Evolutionary conservation across 2,113 vertebrate genomes (phyloP).

Genomic region (Orthonyx spaldingii): DNA sequence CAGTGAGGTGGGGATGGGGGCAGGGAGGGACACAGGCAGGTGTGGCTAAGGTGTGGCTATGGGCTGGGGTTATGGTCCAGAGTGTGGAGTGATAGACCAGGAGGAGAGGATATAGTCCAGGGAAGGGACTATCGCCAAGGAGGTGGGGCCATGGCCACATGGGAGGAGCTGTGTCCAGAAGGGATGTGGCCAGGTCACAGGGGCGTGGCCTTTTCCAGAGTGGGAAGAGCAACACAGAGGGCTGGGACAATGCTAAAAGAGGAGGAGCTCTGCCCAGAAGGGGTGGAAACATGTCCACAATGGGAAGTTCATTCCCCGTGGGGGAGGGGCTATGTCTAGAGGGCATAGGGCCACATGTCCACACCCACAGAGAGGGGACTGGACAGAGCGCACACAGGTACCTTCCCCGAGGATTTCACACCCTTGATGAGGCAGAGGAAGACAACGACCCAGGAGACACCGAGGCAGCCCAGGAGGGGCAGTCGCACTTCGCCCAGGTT

Average conservation of each 20-base stretch:
- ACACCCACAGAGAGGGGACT: fast-evolving
- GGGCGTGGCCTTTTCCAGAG: not conserved
- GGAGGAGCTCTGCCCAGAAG: not conserved
- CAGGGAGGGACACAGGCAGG: not conserved
- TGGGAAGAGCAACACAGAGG: not conserved
- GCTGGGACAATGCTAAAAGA: not conserved
- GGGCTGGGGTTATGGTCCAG: not conserved
- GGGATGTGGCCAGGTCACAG: too few species aligned
- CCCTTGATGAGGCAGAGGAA: slow-evolving; percentile 98
- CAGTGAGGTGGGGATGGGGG: not conserved
- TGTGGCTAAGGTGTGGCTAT: not conserved
- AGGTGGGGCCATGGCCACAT: not conserved
- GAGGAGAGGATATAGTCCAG: not conserved
- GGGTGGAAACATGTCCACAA: not conserved
- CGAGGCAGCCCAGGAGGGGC: slow-evolving; percentile 91
- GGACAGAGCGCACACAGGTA: slow-evolving; percentile 21
- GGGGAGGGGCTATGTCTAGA: not conserved
- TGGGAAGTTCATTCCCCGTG: fast-evolving
- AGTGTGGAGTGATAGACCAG: not conserved
- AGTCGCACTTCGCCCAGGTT: slow-evolving; percentile 91
- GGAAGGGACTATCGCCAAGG: not conserved
- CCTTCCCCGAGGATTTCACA: slow-evolving; percentile 98
- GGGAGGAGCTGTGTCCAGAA: not conserved
- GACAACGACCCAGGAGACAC: slow-evolving; percentile 91
- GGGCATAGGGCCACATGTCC: too few species aligned